Conservation (phyloP, 2,888 invertebrate genomes). For the Belgica antarctica region DNA sequence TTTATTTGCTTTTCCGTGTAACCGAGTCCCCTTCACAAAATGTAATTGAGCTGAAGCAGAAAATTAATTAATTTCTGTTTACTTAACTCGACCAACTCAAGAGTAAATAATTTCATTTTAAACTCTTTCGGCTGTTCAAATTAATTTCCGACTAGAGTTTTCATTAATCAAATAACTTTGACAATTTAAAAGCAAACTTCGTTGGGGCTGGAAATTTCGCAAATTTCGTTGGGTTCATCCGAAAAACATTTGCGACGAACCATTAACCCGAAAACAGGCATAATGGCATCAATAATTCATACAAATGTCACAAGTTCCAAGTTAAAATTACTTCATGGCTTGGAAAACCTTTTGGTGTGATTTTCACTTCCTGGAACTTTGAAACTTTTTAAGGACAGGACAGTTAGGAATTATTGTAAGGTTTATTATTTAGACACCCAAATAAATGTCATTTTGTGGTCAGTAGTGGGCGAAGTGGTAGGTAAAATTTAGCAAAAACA, state of each 20-base stretch:
- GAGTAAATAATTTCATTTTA: constrained; percentile 42
- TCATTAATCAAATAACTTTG: constrained; percentile 29
- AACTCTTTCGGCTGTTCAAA: background rate
- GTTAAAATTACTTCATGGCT: constrained; percentile 28
- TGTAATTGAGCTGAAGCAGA: constrained; percentile 34
- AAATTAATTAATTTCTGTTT: constrained; percentile 44
- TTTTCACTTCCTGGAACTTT: background rate
- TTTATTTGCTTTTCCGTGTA: background rate
- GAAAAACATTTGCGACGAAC: constrained; percentile 30
- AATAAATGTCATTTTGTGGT: too few relatives aligned
- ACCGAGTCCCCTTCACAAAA: constrained; percentile 3
- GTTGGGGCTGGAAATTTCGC: background rate
- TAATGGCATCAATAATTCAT: constrained; percentile 36
- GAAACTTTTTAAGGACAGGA: too few relatives aligned
- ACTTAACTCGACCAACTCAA: constrained; percentile 40
- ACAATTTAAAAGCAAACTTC: constrained; percentile 24
- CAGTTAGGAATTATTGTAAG: too few relatives aligned
- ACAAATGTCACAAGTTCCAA: constrained; percentile 28
- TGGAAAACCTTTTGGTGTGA: constrained; percentile 16
- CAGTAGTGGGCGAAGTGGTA: too few relatives aligned
- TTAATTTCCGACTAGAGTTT: constrained; percentile 17
- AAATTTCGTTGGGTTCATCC: background rate
- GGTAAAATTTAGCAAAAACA: too few relatives aligned
- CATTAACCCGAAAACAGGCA: constrained; percentile 30
- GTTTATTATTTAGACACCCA: too few relatives aligned